These are phyloP conservation scores for Zele albiditarsus DNA, from an alignment of 2,888 invertebrate species.

Conservation along the genomic window DNA sequence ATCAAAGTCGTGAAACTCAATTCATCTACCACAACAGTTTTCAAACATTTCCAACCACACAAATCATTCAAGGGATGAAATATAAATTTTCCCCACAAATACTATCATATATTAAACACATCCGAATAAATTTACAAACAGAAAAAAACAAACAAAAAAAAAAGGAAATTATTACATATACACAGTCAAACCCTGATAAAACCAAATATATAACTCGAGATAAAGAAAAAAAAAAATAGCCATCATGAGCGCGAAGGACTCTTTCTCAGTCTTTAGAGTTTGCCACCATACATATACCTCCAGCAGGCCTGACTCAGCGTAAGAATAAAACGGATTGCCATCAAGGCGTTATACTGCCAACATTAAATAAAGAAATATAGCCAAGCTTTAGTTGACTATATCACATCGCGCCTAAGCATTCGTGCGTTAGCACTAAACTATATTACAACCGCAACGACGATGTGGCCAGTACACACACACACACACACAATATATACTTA, in stretches of 20 bases:
- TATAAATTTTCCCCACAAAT: too few relatives aligned
- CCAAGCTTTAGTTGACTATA: constrained; percentile 60
- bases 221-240: constrained; percentile 31
- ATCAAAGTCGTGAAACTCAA: too few relatives aligned
- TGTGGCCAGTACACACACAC: constrained; percentile 26
- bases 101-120: too few relatives aligned
- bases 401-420: constrained; percentile 62
- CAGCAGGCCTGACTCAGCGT: constrained; percentile 65
- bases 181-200: background rate
- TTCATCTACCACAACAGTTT: too few relatives aligned
- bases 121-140: too few relatives aligned
- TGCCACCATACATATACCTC: constrained; percentile 36
- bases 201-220: background rate
- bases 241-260: background rate
- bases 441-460: constrained; percentile 65
- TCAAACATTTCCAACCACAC: too few relatives aligned
- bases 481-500: constrained; percentile 22
- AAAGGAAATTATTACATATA: too few relatives aligned
- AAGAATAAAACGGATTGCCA: constrained; percentile 68
- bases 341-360: constrained; percentile 64
- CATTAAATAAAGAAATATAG: constrained; percentile 71
- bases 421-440: constrained; percentile 67
- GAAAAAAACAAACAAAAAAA: too few relatives aligned
- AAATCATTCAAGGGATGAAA: too few relatives aligned
- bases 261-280: too few relatives aligned